Percentiles rank a stretch among this genome's conserved stretches.
Conservation (phyloP, 2,888 invertebrate species). For the Ophion obscuratus region DNA sequence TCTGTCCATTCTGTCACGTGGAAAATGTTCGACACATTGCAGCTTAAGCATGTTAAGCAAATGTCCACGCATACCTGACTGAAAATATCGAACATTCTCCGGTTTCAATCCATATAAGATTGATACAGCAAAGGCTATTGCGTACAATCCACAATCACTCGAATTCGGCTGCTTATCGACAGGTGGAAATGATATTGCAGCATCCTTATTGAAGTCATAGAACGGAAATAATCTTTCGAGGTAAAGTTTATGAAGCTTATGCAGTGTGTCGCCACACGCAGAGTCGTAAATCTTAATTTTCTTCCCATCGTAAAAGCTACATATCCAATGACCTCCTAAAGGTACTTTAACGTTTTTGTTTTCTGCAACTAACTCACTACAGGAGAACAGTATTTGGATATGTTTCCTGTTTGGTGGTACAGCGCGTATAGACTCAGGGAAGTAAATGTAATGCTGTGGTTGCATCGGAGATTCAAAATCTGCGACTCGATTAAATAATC, state of each 20-base stretch:
- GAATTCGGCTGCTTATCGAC: conserved; percentile 51
- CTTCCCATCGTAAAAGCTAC: conserved; percentile 52
- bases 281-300: conserved; percentile 63
- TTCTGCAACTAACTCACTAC: conserved; percentile 12
- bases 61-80: conserved; percentile 27
- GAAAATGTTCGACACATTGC: conserved; percentile 34
- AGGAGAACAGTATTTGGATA: conserved; percentile 63
- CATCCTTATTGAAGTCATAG: conserved; percentile 25
- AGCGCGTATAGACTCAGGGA: conserved; percentile 48
- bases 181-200: conserved; percentile 36
- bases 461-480: conserved; percentile 43
- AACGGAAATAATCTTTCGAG: conserved; percentile 50
- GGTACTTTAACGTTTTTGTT: not conserved
- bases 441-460: conserved; percentile 5
- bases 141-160: conserved; percentile 39
- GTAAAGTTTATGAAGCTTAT: conserved; percentile 53
- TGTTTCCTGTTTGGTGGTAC: conserved; percentile 50
- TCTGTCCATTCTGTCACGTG: not conserved
- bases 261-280: conserved; percentile 8
- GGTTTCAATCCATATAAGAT: conserved; percentile 35
- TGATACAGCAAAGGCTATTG: conserved; percentile 46
- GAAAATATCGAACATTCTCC: conserved; percentile 17
- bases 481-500: conserved; percentile 36
- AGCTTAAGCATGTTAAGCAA: conserved; percentile 37
- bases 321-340: conserved; percentile 51